Base-by-base conservation (phyloP, 2,888 invertebrate genomes). In the Eretmocerus hayati region DNA sequence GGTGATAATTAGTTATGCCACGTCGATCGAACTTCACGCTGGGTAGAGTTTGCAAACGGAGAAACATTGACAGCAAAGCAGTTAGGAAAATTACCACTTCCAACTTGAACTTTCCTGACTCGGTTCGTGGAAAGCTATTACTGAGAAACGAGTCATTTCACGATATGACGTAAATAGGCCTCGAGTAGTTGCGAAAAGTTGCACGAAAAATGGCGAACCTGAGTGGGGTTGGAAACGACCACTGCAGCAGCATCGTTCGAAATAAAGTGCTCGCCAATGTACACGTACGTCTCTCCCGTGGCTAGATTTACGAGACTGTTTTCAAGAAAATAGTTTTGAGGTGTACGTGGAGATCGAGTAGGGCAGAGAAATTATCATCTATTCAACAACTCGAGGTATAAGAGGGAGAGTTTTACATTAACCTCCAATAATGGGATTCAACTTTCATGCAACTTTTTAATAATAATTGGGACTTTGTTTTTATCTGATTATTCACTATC, bases 281-380 rank as follows among this genome's bases (percentile, higher is more conserved):
- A 38, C 23, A 21, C 19, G 23, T 39, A 22, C 37, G 20, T 22
- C 20, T 18, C 20, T 26, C 30, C 31, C 19, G 30, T 11, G n/a
- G 41, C 13, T 18, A 30, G 39, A 49, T 42, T 46, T 33, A 35
- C 50, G 42, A 39, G 50, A 50, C 46, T 50, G 50, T 45, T 45
- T 50, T 44, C n/a, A 37, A 16, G 33, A 23, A 49, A 49, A 37
- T 42, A 41, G 37, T 45, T 36, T 40, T 38, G 35, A 50, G 48
- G 30, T n/a, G n/a, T n/a, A n/a, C n/a, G n/a, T n/a, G n/a, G n/a
- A n/a, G 43, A 2, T 31, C 32, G 23, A 15, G 35, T 4, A 15
- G 20, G 35, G 16, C 35, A 16, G n/a, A 16, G 36, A 35, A 44
- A 46, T 35, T 40, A 46, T n/a, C n/a, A n/a, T n/a, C n/a, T n/a